These are phyloP conservation scores for Henricia sp. DNA, from an alignment of 53 echinoderm and acorn worm genomes.

Conservation along the genomic window DNA sequence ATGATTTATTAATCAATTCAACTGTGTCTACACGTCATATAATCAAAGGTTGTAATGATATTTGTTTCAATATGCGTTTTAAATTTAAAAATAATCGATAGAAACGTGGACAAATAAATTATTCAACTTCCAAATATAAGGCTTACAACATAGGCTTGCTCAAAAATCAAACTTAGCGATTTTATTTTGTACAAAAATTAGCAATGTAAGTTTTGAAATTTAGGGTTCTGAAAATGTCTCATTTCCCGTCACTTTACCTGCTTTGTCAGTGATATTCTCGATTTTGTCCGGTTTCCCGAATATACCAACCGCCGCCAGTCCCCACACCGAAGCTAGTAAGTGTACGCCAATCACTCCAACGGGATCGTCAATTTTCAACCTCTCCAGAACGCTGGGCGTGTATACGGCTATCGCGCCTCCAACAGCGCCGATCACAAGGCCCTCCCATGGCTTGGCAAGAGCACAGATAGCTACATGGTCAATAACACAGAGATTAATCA, in stretches of 20 bases:
- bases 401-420: conserved; percentile 82
- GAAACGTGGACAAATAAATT: too few species aligned
- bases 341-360: conserved; percentile 91
- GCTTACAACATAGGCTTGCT: too few species aligned
- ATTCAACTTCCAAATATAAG: too few species aligned
- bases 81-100: too few species aligned
- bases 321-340: conserved; percentile 76
- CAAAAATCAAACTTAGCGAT: too few species aligned
- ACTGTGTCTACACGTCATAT: too few species aligned
- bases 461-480: conserved; percentile 76
- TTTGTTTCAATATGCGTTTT: too few species aligned
- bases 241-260: conserved; percentile 11
- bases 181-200: too few species aligned
- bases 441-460: conserved; percentile 87
- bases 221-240: background rate
- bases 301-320: conserved; percentile 77
- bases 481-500: background rate
- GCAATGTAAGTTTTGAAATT: too few species aligned
- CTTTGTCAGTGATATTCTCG: conserved; percentile 48
- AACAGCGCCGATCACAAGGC: conserved; percentile 76
- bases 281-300: conserved; percentile 82
- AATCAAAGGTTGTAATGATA: too few species aligned
- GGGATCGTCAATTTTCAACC: conserved; percentile 84
- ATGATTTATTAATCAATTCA: too few species aligned
- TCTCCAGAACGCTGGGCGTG: conserved; percentile 65